phyloP scores from a whole-genome alignment of 1,140 invertebrate genomes.

The Pararge aegeria region DNA sequence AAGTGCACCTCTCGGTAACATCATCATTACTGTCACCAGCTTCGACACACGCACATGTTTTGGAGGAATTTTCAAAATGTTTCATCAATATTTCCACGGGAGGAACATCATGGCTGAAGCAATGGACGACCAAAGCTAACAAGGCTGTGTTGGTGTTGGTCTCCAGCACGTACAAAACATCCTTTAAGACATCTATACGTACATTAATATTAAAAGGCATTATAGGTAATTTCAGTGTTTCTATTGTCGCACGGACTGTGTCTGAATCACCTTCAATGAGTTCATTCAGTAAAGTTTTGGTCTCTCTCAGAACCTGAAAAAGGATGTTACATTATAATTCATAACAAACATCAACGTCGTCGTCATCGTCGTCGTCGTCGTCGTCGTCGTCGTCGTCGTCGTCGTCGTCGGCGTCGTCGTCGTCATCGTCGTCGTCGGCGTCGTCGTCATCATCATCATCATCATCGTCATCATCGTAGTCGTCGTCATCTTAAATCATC shows the following conservation, averaged over 20 bases:
- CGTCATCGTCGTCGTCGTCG: no score
- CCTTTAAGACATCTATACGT: conserved; percentile 65
- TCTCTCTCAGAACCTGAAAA: conserved; percentile 69
- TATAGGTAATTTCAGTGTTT: conserved; percentile 57
- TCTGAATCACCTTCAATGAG: conserved; percentile 51
- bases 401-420: no score
- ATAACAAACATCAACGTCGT: no score
- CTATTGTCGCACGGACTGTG: conserved; percentile 39
- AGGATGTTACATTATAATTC: no score
- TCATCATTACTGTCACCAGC: conserved; percentile 25
- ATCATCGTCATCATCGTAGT: no score
- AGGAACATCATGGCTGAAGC: conserved; percentile 51
- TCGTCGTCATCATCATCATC: no score
- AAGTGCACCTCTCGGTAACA: conserved; percentile 46
- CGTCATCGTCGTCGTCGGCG: no score
- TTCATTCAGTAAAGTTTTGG: conserved; percentile 58
- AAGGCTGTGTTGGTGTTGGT: conserved; percentile 70
- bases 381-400: no score
- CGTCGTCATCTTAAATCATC: no score
- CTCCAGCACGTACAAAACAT: conserved; percentile 65
- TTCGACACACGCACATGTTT: conserved; percentile 35
- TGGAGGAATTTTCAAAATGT: conserved; percentile 43
- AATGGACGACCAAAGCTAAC: conserved; percentile 59
- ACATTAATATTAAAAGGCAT: conserved; percentile 64
- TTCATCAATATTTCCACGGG: conserved; percentile 48